Conservation (phyloP, 2,888 invertebrate genomes). For the Ormyrus pomaceus region DNA sequence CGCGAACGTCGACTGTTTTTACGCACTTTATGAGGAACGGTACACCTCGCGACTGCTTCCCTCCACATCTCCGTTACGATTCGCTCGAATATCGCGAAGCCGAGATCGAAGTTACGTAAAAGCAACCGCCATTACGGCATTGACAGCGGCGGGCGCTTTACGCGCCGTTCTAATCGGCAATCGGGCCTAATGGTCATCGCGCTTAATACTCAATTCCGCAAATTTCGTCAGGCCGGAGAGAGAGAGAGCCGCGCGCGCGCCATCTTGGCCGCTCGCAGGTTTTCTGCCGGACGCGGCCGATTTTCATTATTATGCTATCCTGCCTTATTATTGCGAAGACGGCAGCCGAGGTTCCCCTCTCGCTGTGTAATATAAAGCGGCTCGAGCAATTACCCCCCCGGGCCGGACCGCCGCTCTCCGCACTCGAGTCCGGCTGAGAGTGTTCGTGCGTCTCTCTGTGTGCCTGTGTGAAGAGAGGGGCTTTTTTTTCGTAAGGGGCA, state of each 20-base stretch:
- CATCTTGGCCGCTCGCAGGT: constrained; percentile 12
- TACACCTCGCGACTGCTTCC: constrained; percentile 12
- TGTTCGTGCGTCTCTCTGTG: too few relatives aligned
- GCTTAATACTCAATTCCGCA: constrained; percentile 50
- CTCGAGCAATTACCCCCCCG: constrained; percentile 23
- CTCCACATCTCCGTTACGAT: background rate
- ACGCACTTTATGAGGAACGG: constrained; percentile 11
- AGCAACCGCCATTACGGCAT: background rate
- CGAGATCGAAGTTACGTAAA: background rate
- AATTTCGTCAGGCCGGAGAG: constrained; percentile 22
- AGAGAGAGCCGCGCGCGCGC: background rate
- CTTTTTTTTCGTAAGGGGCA: background rate
- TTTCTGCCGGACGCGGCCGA: constrained; percentile 52
- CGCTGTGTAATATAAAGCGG: constrained; percentile 16
- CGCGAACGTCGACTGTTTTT: constrained; percentile 16
- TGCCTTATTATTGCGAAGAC: constrained; percentile 48
- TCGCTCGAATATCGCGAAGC: background rate
- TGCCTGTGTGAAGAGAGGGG: background rate
- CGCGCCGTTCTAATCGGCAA: constrained; percentile 35
- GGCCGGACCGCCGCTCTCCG: background rate
- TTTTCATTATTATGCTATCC: constrained; percentile 54
- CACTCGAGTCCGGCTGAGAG: background rate
- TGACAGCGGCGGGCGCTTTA: background rate
- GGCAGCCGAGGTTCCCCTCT: background rate
- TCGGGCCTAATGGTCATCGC: constrained; percentile 45